Percentiles rank a stretch among this genome's conserved stretches.
These are phyloP conservation scores for Microtus pennsylvanicus DNA, from an alignment of 2,113 vertebrate genomes.

Conservation along the genomic window DNA sequence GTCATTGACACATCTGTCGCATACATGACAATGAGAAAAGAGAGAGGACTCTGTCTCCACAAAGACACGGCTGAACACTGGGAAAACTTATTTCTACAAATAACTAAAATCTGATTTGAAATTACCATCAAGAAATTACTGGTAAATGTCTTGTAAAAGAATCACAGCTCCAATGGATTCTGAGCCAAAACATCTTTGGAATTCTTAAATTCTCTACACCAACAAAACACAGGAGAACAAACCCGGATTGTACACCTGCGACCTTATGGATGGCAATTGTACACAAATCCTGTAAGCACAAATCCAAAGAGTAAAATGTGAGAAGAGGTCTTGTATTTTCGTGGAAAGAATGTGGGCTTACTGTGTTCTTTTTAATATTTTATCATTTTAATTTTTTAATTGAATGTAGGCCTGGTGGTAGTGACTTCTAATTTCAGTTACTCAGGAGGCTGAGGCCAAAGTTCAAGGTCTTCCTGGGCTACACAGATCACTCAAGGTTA, in stretches of 20 bases:
- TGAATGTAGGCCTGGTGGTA: neutral
- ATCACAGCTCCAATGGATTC: neutral
- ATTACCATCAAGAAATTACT: neutral
- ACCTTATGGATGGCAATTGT: neutral
- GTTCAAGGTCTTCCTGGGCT: neutral
- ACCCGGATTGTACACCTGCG: too few species aligned
- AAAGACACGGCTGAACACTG: neutral
- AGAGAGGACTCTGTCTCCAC: neutral
- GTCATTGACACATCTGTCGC: too few species aligned
- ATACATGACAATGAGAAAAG: neutral
- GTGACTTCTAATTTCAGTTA: neutral
- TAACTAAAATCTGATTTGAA: neutral
- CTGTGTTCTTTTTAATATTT: neutral
- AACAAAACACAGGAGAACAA: neutral
- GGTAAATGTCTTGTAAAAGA: neutral
- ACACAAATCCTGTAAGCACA: neutral
- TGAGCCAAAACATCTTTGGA: constrained; percentile 6
- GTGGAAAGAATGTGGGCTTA: neutral
- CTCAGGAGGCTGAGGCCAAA: neutral
- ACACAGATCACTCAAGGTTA: neutral
- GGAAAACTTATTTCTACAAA: neutral
- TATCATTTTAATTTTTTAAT: constrained; percentile 7
- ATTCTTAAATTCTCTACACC: neutral
- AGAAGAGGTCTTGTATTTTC: neutral
- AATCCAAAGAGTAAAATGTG: neutral